Base-by-base conservation (phyloP, 2,797 vertebrate species). In the Rhynchotus rufescens region DNA sequence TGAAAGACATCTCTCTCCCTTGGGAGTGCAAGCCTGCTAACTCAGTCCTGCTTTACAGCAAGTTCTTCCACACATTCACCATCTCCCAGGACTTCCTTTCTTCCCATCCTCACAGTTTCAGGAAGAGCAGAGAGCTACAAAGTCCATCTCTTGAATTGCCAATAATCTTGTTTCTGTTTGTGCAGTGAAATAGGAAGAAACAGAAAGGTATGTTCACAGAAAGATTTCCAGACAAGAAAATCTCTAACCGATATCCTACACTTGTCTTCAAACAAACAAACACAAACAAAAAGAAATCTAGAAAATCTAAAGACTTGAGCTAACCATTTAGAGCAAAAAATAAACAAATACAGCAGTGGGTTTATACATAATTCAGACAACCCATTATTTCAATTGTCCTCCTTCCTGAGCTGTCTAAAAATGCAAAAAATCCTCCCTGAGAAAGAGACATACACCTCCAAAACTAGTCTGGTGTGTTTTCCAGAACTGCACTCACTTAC, bases 291-390 rank as follows among this genome's bases (percentile, higher is more conserved):
- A 34, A 77, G 54, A 72, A 42, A 51, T 1, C 11, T 34, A 36
- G 21, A 75, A 67, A 65, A 67, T 42, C 26, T 40, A 28, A 66
- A 57, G 45, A 78, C 40, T 21, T 65, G 62, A 28, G 21, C 26
- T 61, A 40, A 72, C 21, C 15, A 49, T 1, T 9, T 19, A 40
- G 12, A 59, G 17, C 15, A 83, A 71, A 64, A 67, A 21, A 4
- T 11, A 26, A 15, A 21, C 5, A 78, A 72, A 61, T 19, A 12
- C 2, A 8, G 12, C 0, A 0, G 0, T 64, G n/a, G 15, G 4
- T 61, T 40, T 56, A 5, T 44, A 26, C 3, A 6, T 30, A 28
- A 30, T 28, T 54, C 49, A 71, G 25, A 7, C 0, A 0, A 51
- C 19, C 14, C 34, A 8, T 67, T 71, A 9, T 26, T 28, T 10